These are phyloP conservation scores for Strigamia crassipes DNA, from an alignment of 2,888 invertebrate species.

Conservation along the genomic window DNA sequence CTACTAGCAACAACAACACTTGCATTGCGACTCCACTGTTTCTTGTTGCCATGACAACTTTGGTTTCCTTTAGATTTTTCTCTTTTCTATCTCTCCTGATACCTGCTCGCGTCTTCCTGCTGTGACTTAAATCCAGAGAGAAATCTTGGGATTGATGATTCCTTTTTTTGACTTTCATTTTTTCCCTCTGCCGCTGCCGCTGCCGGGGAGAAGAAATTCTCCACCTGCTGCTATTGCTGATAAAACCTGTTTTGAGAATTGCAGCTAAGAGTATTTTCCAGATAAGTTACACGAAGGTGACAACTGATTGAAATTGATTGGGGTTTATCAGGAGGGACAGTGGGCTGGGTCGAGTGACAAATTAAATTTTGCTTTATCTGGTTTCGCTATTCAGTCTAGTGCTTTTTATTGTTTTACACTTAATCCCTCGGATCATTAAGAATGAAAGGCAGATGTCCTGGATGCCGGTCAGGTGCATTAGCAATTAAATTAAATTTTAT, in stretches of 20 bases:
- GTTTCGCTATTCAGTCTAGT: too few species aligned
- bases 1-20: slow-evolving; percentile 2
- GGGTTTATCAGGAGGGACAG: too few species aligned
- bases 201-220: background rate
- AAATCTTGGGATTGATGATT: background rate
- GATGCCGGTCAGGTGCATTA: too few species aligned
- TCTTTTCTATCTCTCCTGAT: background rate
- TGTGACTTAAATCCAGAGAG: background rate
- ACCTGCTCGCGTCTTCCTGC: background rate
- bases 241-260: background rate
- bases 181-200: too few species aligned
- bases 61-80: background rate
- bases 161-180: background rate
- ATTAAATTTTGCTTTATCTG: too few species aligned
- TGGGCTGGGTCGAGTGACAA: too few species aligned
- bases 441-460: too few species aligned
- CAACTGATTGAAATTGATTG: background rate
- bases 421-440: too few species aligned
- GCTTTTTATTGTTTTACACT: too few species aligned
- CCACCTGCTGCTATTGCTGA: background rate
- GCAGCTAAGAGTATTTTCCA: too few species aligned
- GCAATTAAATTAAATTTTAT: too few species aligned
- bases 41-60: slow-evolving; percentile 3
- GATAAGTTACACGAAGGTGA: background rate
- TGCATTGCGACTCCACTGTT: background rate